Base-by-base conservation (phyloP, 1,140 invertebrate genomes). In the Eciton burchellii region DNA sequence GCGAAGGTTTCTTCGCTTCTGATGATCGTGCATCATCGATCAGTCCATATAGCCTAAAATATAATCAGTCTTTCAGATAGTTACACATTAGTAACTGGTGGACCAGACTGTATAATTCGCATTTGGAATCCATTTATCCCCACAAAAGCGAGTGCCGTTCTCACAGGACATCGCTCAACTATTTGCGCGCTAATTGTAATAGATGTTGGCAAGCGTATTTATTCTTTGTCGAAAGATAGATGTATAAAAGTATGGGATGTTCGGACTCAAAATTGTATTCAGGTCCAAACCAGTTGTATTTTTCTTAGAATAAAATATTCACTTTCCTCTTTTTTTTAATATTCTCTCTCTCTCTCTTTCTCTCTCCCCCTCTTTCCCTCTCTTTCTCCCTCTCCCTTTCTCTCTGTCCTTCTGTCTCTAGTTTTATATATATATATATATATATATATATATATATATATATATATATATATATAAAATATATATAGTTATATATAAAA, bases 61-160 rank as follows among this genome's bases (percentile, higher is more conserved):
- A 11, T 63, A 54, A 43, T 56, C 41, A 45, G 16, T 52, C 35
- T 41, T 71, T n/a, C 52, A 91, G 94, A 94, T 16, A 93, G 91
- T 54, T 95, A 95, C 65, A 93, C 95, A 56, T 85, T 97, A 43
- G 95, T 95, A 60, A 97, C 97, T 4, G 97, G 97, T 6, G 96
- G 97, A 56, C 94, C 95, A 0, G 97, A 97, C 91, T 96, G 96
- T 87, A 90, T 95, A 56, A 94, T 97, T 1, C 94, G 96, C 12
- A 90, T 97, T 21, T 98, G 97, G 97, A 97, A 97, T 91, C 95
- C 96, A 0, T 97, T 97, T 91, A 95, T 97, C 19, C 95, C 96
- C 1, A 91, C 92, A 26, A 95, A 96, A 87, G 94, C 96, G 0
- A 95, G 94, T 47, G 94, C 94, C 3, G 92, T 95, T 8, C 93